Evolutionary conservation across 2,888 invertebrate genomes (phyloP).

Genomic region (Tetragnatha montana): DNA sequence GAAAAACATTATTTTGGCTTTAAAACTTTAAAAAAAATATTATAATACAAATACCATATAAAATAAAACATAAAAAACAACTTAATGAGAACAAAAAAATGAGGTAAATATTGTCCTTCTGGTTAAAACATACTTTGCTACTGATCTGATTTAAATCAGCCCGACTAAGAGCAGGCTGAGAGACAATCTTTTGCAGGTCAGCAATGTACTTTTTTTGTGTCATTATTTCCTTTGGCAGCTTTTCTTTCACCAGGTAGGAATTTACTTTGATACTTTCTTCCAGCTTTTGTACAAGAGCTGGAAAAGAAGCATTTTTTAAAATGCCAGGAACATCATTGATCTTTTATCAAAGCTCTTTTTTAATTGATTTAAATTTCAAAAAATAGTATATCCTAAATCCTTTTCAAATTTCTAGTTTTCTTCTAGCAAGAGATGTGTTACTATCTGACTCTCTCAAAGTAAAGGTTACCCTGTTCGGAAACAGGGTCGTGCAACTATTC

Average conservation of each 20-base stretch:
- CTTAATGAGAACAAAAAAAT: background rate
- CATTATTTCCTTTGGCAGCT: constrained; percentile 85
- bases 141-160: constrained; percentile 82
- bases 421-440: too few species aligned
- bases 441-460: too few species aligned
- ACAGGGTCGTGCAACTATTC: too few species aligned
- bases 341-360: too few species aligned
- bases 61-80: background rate
- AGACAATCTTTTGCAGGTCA: constrained; percentile 83
- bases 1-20: background rate
- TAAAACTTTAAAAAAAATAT: background rate
- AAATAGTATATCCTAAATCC: too few species aligned
- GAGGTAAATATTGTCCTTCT: background rate
- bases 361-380: too few species aligned
- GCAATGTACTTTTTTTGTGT: constrained; percentile 82
- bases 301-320: background rate
- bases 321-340: background rate
- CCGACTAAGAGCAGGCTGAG: constrained; percentile 82
- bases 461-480: too few species aligned
- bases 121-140: constrained; percentile 79
- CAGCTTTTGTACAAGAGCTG: constrained; percentile 82
- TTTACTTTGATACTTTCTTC: constrained; percentile 87
- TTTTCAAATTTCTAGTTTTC: too few species aligned
- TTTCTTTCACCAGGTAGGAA: constrained; percentile 85
- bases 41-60: background rate